These are phyloP conservation scores for Scaptodrosophila lebanonensis DNA, from an alignment of 1,140 invertebrate genomes.

Conservation along the genomic window DNA sequence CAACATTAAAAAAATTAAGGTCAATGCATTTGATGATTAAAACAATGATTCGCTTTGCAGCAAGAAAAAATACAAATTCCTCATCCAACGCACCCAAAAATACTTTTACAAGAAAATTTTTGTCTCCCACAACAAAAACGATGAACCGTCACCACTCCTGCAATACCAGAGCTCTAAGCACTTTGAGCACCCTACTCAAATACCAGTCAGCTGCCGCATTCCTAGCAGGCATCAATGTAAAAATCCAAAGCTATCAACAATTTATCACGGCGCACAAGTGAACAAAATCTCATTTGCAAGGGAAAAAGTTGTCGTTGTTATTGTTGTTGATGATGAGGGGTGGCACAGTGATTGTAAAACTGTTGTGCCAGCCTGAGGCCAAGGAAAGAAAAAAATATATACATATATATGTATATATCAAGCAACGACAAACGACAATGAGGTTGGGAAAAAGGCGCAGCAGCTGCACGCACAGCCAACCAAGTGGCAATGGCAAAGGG, in stretches of 20 bases:
- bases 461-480: too few relatives aligned
- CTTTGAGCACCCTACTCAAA: conserved; percentile 15
- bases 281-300: conserved; percentile 65
- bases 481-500: conserved; percentile 25
- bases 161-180: conserved; percentile 19
- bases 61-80: conserved; percentile 34
- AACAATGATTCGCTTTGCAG: conserved; percentile 8
- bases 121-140: conserved; percentile 43
- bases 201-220: conserved; percentile 13
- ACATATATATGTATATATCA: conserved; percentile 31
- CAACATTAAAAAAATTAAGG: conserved; percentile 55
- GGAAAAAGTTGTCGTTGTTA: conserved; percentile 40
- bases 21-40: conserved; percentile 44
- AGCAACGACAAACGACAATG: conserved; percentile 56
- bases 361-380: conserved; percentile 15
- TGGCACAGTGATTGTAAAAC: conserved; percentile 49
- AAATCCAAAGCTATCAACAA: conserved; percentile 65
- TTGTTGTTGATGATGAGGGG: background rate
- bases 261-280: conserved; percentile 61
- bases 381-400: conserved; percentile 23
- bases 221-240: conserved; percentile 48
- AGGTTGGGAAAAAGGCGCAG: conserved; percentile 39
- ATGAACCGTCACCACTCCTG: too few relatives aligned
- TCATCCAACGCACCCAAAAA: conserved; percentile 24
- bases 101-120: conserved; percentile 44